Base-by-base conservation (phyloP, 2,888 invertebrate genomes). In the Nasonia oneida region DNA sequence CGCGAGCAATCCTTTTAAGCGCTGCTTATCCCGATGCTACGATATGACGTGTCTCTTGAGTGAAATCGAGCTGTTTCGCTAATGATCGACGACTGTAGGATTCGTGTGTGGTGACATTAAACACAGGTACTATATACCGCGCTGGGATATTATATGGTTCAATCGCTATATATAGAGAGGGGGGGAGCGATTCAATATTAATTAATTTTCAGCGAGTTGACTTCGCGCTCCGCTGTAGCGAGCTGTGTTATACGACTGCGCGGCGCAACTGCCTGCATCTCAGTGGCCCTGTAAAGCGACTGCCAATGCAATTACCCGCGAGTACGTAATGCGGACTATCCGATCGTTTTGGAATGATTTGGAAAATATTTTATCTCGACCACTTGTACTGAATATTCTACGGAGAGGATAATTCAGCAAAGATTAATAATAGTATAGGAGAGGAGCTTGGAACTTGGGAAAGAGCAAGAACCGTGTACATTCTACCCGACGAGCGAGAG, bases 121-220 rank as follows among this genome's bases (percentile, higher is more conserved):
- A 37, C 3, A 4, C 37, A 37, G 37, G 37, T 4, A 37, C 37
- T 4, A 3, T 47, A 47, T 47, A 42, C 42, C 12, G 47, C 12
- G 12, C 37, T 37, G 37, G 37, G 3, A 37, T 37, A 37, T 37
- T 37, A 37, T 37, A 47, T 47, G 10, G 47, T 47, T 47, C 47
- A 47, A 12, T 47, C 47, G 12, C 47, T 47, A 12, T 12, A 47
- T 12, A 2, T 42, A 10, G 10, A 42, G 4, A 29, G 64, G 1
- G 8, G 10, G 4, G 1, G 10, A 42, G 4, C 5, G 57, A 33
- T 71, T 80, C 57, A 23, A 78, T 78, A 78, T 78, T 67, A 80
- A 80, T 80, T 80, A 71, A 80, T 80, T 71, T 80, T 71, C 80
- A 12, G n/a, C n/a, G 71, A 18, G 23, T 47, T 37, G 71, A 71